Evolutionary conservation across 2,113 vertebrate species (phyloP).

Genomic region (Pogona vitticeps): DNA sequence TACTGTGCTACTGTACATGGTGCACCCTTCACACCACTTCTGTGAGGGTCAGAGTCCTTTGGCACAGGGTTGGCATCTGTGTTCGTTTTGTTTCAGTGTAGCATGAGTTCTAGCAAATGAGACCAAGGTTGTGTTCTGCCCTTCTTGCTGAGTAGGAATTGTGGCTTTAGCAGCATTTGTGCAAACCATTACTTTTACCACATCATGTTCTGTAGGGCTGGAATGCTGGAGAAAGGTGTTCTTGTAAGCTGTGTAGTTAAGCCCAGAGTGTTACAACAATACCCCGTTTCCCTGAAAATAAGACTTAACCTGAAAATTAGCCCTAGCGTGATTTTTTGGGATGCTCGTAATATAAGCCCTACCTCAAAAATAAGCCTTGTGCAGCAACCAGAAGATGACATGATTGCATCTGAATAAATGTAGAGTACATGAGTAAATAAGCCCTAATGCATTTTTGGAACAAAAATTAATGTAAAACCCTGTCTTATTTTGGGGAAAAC

Average conservation of each 20-base stretch:
- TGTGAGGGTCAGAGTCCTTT: not conserved
- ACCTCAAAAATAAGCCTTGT: no score
- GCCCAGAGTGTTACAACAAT: not conserved
- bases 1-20: not conserved
- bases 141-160: not conserved
- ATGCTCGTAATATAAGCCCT: no score
- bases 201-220: accelerated
- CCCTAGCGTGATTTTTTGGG: no score
- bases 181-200: not conserved
- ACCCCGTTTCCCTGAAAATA: no score
- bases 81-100: not conserved
- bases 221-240: not conserved
- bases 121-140: not conserved
- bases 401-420: no score
- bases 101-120: not conserved
- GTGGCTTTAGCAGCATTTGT: not conserved
- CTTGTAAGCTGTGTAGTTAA: not conserved
- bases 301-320: no score
- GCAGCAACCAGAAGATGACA: no score
- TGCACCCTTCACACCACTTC: no score
- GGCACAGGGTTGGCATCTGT: not conserved
- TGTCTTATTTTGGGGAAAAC: no score
- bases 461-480: no score
- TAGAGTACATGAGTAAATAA: no score
- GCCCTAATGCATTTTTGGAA: no score